Base-by-base conservation (phyloP, 2,797 vertebrate genomes). In the Aplochiton taeniatus region DNA sequence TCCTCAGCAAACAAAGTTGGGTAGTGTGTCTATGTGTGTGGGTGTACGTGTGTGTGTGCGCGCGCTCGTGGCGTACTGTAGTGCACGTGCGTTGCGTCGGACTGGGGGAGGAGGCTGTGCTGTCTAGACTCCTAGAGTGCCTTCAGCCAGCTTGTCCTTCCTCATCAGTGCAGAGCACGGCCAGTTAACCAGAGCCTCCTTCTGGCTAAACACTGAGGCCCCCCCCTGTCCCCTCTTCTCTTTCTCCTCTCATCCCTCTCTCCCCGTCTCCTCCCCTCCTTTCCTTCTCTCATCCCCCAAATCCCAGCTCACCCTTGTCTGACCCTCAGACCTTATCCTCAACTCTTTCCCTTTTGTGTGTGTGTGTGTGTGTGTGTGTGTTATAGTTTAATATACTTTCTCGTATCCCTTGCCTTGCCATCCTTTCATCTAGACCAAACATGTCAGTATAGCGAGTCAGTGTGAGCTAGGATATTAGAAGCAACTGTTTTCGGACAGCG, bases 111-210 rank as follows among this genome's bases (percentile, higher is more conserved):
- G 31, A 6, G 4, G 9, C 10, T 11, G 18, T 9, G 16, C 9
- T n/a, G 55, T 57, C 55, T 57, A 42, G 31, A n/a, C 55, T 57
- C 9, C 52, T 17, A 54, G 20, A 44, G 31, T 43, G 14, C 55
- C 43, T 9, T 57, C 14, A 57, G n/a, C 20, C 41, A 57, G 31
- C 31, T 42, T 17, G 55, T 57, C 55, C n/a, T 9, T 57, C 14
- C 14, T 57, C 20, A 57, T 57, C 55, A 57, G 41, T 44, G 31
- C 43, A 43, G 41, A 41, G 16, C 55, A 17, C 14, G 42, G 55
- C n/a, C 31, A 31, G 31, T 31, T 31, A 3, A 9, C n/a, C 11
- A 4, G 55, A 57, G 55, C 31, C 55, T 10, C 9, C 20, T 31
- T 9, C 54, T 18, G 56, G 56, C 12, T 10, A 16, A n/a, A 16